Evolutionary conservation across 2,888 invertebrate genomes (phyloP).

Genomic region (Tipula lateralis): DNA sequence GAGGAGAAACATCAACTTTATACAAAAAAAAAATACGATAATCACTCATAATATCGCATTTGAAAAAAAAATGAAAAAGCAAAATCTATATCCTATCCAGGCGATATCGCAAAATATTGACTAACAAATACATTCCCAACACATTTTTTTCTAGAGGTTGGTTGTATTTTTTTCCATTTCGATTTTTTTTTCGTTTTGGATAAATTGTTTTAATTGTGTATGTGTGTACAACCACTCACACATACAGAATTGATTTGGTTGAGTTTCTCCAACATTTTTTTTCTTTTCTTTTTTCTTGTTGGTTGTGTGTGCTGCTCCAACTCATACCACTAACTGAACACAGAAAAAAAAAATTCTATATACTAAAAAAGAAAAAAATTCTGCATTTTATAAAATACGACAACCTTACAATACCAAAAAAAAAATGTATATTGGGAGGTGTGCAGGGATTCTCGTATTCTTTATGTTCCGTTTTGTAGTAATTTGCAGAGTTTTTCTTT

Average conservation of each 20-base stretch:
- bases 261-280: conserved; percentile 7
- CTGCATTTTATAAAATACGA: conserved; percentile 29
- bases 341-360: conserved; percentile 13
- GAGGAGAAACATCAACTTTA: neutral
- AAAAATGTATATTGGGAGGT: conserved; percentile 26
- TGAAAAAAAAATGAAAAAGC: neutral
- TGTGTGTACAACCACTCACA: conserved; percentile 14
- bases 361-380: conserved; percentile 20
- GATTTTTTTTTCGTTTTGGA: conserved; percentile 21
- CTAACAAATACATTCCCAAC: conserved; percentile 28
- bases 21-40: neutral
- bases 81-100: conserved; percentile 29
- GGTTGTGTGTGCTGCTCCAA: neutral
- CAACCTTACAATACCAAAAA: conserved; percentile 25
- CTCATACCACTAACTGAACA: neutral
- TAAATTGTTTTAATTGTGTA: conserved; percentile 30
- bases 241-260: conserved; percentile 3
- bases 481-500: neutral
- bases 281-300: neutral
- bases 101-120: conserved; percentile 30
- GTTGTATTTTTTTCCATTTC: conserved; percentile 25
- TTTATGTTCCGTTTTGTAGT: neutral
- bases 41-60: neutral
- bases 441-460: conserved; percentile 27
- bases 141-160: neutral